phyloP scores from a whole-genome alignment of 2,113 vertebrate genomes.

The Cygnus atratus region DNA sequence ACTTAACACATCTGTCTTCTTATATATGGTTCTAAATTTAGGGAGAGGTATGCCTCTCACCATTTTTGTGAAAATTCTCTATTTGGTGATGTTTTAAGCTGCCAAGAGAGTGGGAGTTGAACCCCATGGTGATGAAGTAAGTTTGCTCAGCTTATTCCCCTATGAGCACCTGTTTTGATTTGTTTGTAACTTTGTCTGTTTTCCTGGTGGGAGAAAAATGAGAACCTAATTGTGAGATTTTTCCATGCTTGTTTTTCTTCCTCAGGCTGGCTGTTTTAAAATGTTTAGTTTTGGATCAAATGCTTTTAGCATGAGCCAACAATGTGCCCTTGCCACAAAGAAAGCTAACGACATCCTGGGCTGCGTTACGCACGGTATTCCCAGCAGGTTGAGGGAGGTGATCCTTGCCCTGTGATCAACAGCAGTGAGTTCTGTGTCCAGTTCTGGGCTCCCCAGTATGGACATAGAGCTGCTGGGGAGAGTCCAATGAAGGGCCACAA shows the following conservation, averaged over 20 bases:
- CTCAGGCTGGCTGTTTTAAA: neutral
- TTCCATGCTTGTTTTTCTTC: neutral
- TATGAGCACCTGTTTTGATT: neutral
- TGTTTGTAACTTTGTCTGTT: neutral
- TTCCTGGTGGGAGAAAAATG: neutral
- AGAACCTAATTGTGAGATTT: neutral
- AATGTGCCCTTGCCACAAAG: neutral
- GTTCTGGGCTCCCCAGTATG: neutral
- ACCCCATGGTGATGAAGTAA: neutral
- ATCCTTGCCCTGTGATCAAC: neutral
- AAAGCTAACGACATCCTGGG: neutral
- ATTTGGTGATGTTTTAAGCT: neutral
- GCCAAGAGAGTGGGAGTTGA: neutral
- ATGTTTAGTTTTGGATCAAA: neutral
- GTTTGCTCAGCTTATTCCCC: neutral
- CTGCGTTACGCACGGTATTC: neutral
- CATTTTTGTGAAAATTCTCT: neutral
- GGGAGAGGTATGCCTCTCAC: neutral
- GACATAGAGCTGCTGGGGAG: neutral
- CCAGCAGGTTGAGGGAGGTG: neutral
- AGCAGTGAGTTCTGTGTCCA: neutral
- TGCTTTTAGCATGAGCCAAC: neutral
- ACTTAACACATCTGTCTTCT: neutral
- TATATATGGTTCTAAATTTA: neutral
- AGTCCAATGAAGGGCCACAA: neutral